Evolutionary conservation across 2,888 invertebrate species (phyloP).

Genomic region (Saturnia japonica): DNA sequence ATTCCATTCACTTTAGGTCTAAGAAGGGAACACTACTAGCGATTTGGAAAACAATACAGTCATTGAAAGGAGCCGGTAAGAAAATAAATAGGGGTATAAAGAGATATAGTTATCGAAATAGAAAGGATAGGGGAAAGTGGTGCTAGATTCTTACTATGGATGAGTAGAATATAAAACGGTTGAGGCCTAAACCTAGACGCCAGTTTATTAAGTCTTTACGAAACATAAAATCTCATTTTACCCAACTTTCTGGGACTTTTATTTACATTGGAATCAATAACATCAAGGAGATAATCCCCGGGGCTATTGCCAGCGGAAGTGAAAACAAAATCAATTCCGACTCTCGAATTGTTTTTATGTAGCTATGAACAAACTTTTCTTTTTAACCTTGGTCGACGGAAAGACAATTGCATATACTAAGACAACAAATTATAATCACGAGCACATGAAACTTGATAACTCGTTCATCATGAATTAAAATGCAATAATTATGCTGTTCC

Average conservation of each 20-base stretch:
- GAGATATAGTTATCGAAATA: too few relatives aligned
- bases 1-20: too few relatives aligned
- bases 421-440: too few relatives aligned
- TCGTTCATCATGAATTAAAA: too few relatives aligned
- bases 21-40: too few relatives aligned
- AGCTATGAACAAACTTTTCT: neutral
- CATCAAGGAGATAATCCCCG: constrained; percentile 1
- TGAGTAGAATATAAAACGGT: neutral
- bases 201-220: neutral
- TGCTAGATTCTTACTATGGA: neutral
- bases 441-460: too few relatives aligned
- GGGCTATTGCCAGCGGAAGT: neutral
- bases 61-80: too few relatives aligned
- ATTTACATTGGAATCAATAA: constrained; percentile 7
- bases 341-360: neutral
- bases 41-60: too few relatives aligned
- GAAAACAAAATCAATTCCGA: neutral
- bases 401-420: too few relatives aligned
- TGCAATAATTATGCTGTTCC: too few relatives aligned
- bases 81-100: too few relatives aligned
- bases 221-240: neutral
- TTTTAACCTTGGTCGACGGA: neutral
- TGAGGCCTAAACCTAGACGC: neutral
- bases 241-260: constrained; percentile 1
- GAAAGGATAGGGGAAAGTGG: too few relatives aligned